Base-by-base conservation (phyloP, 1,140 invertebrate species). In the Bombus soroeensis region DNA sequence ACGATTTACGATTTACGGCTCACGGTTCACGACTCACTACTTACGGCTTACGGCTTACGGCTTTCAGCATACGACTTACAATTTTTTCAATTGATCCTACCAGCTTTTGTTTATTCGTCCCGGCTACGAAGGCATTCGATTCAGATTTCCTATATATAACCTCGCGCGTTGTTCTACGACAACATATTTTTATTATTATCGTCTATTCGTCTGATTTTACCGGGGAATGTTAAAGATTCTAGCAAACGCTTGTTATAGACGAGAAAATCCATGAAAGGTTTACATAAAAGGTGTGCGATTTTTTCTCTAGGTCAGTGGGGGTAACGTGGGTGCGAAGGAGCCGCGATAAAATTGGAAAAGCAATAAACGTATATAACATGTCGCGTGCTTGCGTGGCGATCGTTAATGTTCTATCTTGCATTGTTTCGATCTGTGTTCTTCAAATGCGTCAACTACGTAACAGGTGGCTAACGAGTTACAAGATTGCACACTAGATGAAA, bases 401-500 rank as follows among this genome's bases (percentile, higher is more conserved):
- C 72, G 73, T 76, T 76, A 76, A 80, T 13, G 13, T 47, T 15
- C 68, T 39, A 39, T 39, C 59, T 32, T 43, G 1, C 3, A 32
- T 62, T 34, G 41, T 57, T 47, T 47, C 15, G 15, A 41, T n/a
- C 34, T 6, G 39, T 10, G 25, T 66, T 66, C 18, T n/a, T 53
- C 25, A 41, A 28, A 66, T 77, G 32, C 34, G 28, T 59, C 22
- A 71, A 57, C 53, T 28, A 64, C 68, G 64, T 83, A 83, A 83
- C 73, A 83, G 62, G 81, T 77, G 73, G 81, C 74, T 59, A 77
- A 77, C 18, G 43, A 70, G n/a, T 77, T 53, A 3, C 22, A 18
- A 6, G 32, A 34, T 47, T 15, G 8, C 18, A 13, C 3, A 70
- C 18, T 12, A 6, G 39, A 5, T 43, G 25, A 41, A 41, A 41